Evolutionary conservation across 2,888 invertebrate species (phyloP), one percentile per base, ranked within the genome.

Genomic region (Drosophila kanekoi): DNA sequence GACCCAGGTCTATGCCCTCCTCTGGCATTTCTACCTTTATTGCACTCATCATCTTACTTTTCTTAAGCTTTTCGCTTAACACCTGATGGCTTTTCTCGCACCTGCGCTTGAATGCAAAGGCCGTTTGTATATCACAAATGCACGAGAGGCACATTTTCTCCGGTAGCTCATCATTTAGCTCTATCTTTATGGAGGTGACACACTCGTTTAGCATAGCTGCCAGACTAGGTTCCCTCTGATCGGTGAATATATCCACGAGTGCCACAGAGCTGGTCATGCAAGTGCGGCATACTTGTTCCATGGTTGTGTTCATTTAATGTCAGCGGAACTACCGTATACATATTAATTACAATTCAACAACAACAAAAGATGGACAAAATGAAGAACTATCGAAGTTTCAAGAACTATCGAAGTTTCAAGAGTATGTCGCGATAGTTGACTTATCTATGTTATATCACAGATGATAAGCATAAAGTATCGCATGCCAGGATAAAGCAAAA

Each of bases 211-310:
- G 23, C 60, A 75, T 75, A 5, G 41, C 43, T 6, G 49, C 47
- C 13, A 75, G 32, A 16, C 40, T 68, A 1, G 78, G 73, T 13
- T 44, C 11, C 1, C 49, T 10, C 20, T 59, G 59, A 45, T 75
- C 78, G 9, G 67, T 28, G n/a, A 77, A 75, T 72, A 75, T 77
- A 13, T 77, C 57, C 14, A 63, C 10, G 1, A 75, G 43, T 49
- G 63, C 53, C 11, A 51, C 59, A 1, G 78, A 63, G 5, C 37
- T 47, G n/a, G 37, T 43, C 78, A 75, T 57, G 47, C 75, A 75
- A 45, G 68, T 47, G n/a, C 75, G 75, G 16, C 75, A 72, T 33
- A 75, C 43, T 18, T 49, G 35, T 13, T 62, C 67, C 77, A 72
- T 74, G 13, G 16, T 10, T 40, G 23, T 23, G 5, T 9, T 14